A percentile compares a stretch with the other conserved stretches of the same genome.
Conservation (phyloP, 2,797 vertebrate species). For the Pyrocephalus nanus region DNA sequence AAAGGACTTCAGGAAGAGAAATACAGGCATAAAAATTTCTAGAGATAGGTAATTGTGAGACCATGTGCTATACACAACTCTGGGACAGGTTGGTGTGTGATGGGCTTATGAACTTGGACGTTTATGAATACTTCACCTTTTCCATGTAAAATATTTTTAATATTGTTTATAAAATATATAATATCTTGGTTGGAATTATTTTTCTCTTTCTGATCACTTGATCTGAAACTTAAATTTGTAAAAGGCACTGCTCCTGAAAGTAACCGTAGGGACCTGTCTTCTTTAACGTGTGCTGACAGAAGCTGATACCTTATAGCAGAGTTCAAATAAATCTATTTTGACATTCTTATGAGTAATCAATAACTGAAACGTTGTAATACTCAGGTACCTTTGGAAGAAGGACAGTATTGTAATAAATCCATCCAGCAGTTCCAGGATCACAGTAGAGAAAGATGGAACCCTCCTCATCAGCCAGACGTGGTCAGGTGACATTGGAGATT, state of each 20-base stretch:
- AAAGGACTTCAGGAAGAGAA: not conserved
- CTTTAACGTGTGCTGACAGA: not conserved
- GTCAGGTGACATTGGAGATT: conserved; percentile 97
- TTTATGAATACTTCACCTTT: not conserved
- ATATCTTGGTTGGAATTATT: not conserved
- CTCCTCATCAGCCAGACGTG: conserved; percentile 94
- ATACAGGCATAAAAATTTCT: not conserved
- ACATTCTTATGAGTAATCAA: not conserved
- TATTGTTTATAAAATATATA: not conserved
- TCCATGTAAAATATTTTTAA: not conserved
- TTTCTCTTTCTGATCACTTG: not conserved
- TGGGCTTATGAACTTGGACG: not conserved
- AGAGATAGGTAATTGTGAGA: not conserved
- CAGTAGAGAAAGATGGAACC: conserved; percentile 82
- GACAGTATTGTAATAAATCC: conserved; percentile 78
- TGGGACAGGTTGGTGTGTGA: not conserved
- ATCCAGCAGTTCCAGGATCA: conserved; percentile 84
- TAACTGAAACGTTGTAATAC: conserved; percentile 15
- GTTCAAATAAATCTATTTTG: not conserved
- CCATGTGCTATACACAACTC: not conserved
- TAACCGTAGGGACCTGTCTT: not conserved
- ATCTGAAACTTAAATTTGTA: not conserved
- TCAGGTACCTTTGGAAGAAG: conserved; percentile 91
- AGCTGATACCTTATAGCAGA: not conserved
- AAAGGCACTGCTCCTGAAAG: not conserved